These are phyloP conservation scores for Cyprinodon brontotheroides DNA, from an alignment of 2,113 vertebrate species.

Conservation along the genomic window DNA sequence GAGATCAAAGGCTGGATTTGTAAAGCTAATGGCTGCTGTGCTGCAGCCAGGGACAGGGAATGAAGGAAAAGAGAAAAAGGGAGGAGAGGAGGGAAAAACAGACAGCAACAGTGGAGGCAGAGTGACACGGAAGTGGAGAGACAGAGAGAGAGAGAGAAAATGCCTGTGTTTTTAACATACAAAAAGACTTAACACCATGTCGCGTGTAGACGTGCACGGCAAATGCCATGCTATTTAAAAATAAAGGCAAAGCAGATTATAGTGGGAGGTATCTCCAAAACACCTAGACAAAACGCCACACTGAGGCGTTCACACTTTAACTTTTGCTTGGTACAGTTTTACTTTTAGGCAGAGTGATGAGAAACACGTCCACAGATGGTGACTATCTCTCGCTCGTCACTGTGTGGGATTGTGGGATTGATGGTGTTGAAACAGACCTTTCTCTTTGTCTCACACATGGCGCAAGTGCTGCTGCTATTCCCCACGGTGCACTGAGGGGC, in stretches of 20 bases:
- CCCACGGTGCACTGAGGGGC: conserved; percentile 68
- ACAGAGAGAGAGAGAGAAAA: conserved; percentile 32
- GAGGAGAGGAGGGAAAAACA: conserved; percentile 56
- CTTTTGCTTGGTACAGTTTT: conserved; percentile 68
- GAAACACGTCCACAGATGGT: conserved; percentile 81
- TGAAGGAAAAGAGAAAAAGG: conserved; percentile 53
- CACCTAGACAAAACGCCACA: conserved; percentile 66
- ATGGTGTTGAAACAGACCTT: conserved; percentile 79
- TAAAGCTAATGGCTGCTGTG: conserved; percentile 98
- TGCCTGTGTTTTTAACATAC: conserved; percentile 46
- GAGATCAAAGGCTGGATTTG: conserved; percentile 99
- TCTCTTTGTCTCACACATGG: conserved; percentile 79
- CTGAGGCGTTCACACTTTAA: conserved; percentile 73
- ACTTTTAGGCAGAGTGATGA: conserved; percentile 70
- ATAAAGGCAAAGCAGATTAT: conserved; percentile 34
- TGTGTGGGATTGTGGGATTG: conserved; percentile 78
- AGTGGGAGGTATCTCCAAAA: conserved; percentile 65
- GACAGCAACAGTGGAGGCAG: conserved; percentile 57
- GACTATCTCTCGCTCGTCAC: conserved; percentile 72
- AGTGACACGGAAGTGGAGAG: conserved; percentile 34
- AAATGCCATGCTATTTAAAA: conserved; percentile 65
- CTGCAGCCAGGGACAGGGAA: conserved; percentile 85
- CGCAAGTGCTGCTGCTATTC: conserved; percentile 71
- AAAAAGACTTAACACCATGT: conserved; percentile 47
- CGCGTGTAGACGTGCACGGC: conserved; percentile 33